phyloP scores from a whole-genome alignment of 2,113 vertebrate species.

The Peromyscus polionotus region DNA sequence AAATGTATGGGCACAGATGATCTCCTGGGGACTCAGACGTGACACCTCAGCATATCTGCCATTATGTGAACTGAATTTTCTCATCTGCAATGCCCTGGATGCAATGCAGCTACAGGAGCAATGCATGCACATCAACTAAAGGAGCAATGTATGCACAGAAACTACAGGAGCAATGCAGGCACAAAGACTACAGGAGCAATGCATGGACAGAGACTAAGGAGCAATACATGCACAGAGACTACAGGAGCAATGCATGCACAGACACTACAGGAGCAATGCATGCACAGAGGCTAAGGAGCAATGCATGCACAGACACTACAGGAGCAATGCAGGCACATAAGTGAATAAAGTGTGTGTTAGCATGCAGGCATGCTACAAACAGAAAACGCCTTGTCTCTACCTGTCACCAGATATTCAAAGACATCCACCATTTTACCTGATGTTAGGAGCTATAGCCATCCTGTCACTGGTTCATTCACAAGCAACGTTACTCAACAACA shows the following conservation, averaged over 20 bases:
- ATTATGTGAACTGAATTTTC: not conserved
- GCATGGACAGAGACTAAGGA: too few relatives aligned
- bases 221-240: too few relatives aligned
- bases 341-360: not conserved
- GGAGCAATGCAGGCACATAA: not conserved
- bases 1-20: not conserved
- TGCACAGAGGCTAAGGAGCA: too few relatives aligned
- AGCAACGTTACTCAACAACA: not conserved
- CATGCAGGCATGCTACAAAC: not conserved
- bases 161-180: too few relatives aligned
- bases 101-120: not conserved
- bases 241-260: too few relatives aligned
- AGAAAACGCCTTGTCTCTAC: not conserved
- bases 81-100: not conserved
- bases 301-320: too few relatives aligned
- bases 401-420: not conserved
- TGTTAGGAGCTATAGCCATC: not conserved
- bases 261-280: too few relatives aligned
- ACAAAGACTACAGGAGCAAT: too few relatives aligned
- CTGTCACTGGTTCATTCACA: not conserved
- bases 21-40: not conserved
- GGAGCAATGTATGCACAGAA: too few relatives aligned
- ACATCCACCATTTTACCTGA: not conserved
- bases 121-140: not conserved
- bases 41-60: not conserved